phyloP scores from a whole-genome alignment of 2,888 invertebrate species.

The Biston betularia region DNA sequence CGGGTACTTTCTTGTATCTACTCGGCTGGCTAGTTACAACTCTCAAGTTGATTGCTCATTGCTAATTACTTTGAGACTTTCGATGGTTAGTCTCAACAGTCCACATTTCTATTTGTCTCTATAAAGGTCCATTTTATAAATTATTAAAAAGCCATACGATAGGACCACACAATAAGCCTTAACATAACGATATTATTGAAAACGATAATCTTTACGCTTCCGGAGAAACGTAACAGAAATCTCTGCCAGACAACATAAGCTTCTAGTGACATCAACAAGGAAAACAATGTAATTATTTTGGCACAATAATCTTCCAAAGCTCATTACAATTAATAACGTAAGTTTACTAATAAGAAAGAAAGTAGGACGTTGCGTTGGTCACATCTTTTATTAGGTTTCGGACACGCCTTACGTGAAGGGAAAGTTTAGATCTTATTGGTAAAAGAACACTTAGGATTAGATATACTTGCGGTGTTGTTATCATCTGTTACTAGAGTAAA shows the following conservation, averaged over 20 bases:
- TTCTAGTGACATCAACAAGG: constrained; percentile 23
- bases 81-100: no score
- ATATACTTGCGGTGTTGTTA: background rate
- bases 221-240: constrained; percentile 11
- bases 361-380: constrained; percentile 23
- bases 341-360: constrained; percentile 39
- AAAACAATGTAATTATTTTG: constrained; percentile 20
- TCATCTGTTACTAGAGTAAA: background rate
- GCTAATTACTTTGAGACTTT: no score
- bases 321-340: constrained; percentile 42
- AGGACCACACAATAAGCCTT: background rate
- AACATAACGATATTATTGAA: background rate
- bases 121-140: no score
- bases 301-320: constrained; percentile 33
- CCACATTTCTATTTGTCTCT: no score
- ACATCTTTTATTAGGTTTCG: constrained; percentile 25
- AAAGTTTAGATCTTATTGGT: constrained; percentile 11
- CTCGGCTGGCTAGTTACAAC: no score
- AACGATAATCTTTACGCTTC: background rate
- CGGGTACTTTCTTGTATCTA: no score
- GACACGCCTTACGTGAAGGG: constrained; percentile 1
- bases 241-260: constrained; percentile 18
- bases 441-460: background rate
- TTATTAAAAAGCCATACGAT: no score
- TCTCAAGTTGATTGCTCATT: no score